These are phyloP conservation scores for Orthonyx spaldingii DNA, from an alignment of 2,113 vertebrate species.

Conservation along the genomic window DNA sequence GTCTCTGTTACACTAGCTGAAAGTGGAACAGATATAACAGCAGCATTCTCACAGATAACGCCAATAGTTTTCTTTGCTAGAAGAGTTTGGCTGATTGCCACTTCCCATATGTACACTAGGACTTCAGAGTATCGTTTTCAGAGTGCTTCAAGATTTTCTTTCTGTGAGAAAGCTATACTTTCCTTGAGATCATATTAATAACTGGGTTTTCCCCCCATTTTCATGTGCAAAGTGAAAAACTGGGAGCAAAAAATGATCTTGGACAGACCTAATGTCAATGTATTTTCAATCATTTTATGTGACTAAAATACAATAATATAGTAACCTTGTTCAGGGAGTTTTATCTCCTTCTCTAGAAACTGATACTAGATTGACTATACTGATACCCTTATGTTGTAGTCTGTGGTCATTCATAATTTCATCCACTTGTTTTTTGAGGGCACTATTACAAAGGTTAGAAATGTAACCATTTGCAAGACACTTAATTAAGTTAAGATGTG, in stretches of 20 bases:
- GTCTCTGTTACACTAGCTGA: not conserved
- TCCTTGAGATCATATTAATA: not conserved
- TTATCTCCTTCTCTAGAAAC: not conserved
- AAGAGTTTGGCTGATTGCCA: not conserved
- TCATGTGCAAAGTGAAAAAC: not conserved
- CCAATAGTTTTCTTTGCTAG: not conserved
- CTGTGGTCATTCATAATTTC: not conserved
- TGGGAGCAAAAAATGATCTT: not conserved
- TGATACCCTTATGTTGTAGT: not conserved
- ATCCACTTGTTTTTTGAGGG: not conserved
- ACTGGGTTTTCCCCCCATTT: accelerated
- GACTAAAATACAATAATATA: not conserved
- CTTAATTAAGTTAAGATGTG: not conserved
- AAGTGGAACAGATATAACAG: not conserved
- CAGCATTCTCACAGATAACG: not conserved
- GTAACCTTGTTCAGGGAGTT: not conserved
- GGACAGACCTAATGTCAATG: not conserved
- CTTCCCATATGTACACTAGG: not conserved
- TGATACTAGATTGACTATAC: not conserved
- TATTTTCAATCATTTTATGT: not conserved
- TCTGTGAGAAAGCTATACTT: not conserved
- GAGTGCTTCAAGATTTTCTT: not conserved
- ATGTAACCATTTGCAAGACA: not conserved
- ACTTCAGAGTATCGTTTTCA: not conserved
- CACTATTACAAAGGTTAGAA: not conserved